These are phyloP conservation scores for Dryoscopus gambensis DNA, from an alignment of 2,113 vertebrate species.

Conservation along the genomic window DNA sequence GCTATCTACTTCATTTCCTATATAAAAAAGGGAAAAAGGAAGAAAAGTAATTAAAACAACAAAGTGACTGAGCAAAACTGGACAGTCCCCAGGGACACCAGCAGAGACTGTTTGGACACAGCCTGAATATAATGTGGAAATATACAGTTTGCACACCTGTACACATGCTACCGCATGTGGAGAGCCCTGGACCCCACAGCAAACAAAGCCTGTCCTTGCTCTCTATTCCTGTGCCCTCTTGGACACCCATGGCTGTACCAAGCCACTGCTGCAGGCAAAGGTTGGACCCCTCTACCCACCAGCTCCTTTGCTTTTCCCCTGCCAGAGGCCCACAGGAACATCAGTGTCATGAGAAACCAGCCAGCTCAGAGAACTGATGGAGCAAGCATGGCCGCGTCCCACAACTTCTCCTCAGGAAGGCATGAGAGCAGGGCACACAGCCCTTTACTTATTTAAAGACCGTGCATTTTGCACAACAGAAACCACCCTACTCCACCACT, in stretches of 20 bases:
- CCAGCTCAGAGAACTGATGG: background rate
- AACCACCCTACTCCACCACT: background rate
- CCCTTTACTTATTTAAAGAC: background rate
- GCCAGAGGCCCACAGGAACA: background rate
- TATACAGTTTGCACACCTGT: too few species aligned
- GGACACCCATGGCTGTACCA: background rate
- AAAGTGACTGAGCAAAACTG: background rate
- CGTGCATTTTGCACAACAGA: conserved; percentile 15
- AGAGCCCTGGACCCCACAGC: background rate
- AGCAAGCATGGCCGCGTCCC: accelerated
- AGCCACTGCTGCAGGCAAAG: background rate
- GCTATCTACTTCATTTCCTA: background rate
- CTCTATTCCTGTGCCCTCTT: background rate
- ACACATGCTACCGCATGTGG: accelerated
- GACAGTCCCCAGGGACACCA: background rate
- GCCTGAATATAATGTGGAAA: too few species aligned
- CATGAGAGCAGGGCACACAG: background rate
- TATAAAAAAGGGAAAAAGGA: background rate
- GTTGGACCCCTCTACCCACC: background rate
- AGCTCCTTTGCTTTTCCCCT: background rate
- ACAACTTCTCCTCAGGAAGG: background rate
- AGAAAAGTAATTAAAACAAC: background rate
- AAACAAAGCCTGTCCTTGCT: background rate
- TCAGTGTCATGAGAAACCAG: background rate
- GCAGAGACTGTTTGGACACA: background rate